These are phyloP conservation scores for Rhipidura dahli DNA, from an alignment of 2,113 vertebrate genomes.

Conservation along the genomic window DNA sequence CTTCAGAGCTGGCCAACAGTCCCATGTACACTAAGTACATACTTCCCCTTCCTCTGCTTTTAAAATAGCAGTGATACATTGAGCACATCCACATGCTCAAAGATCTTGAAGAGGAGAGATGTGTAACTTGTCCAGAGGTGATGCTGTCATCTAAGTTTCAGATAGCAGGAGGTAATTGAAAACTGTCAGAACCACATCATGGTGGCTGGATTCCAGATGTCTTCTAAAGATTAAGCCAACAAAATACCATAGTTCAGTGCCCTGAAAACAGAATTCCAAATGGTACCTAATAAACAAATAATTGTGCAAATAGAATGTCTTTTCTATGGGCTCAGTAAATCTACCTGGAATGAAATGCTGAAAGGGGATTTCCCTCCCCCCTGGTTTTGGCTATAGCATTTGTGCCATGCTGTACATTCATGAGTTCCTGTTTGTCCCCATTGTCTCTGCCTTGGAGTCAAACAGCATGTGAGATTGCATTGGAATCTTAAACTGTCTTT, in stretches of 20 bases:
- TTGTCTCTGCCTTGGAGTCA: background rate
- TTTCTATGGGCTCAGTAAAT: background rate
- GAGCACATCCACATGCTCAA: background rate
- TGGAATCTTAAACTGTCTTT: background rate
- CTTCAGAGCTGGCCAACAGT: background rate
- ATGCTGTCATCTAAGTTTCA: background rate
- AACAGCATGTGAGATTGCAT: background rate
- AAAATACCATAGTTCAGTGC: background rate
- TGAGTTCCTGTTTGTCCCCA: background rate
- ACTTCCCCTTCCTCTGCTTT: background rate
- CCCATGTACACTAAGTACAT: background rate
- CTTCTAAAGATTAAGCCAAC: background rate
- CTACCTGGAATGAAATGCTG: background rate
- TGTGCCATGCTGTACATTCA: rapidly evolving
- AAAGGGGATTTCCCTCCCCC: background rate
- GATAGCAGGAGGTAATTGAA: background rate
- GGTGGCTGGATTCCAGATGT: background rate
- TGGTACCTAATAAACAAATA: background rate
- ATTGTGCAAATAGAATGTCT: background rate
- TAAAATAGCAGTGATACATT: background rate
- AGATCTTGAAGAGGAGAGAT: background rate
- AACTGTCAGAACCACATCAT: background rate
- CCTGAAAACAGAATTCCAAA: background rate
- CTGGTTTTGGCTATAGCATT: background rate
- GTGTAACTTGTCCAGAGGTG: background rate